Evolutionary conservation across 2,888 invertebrate genomes (phyloP).

Genomic region (Diogma glabrata): DNA sequence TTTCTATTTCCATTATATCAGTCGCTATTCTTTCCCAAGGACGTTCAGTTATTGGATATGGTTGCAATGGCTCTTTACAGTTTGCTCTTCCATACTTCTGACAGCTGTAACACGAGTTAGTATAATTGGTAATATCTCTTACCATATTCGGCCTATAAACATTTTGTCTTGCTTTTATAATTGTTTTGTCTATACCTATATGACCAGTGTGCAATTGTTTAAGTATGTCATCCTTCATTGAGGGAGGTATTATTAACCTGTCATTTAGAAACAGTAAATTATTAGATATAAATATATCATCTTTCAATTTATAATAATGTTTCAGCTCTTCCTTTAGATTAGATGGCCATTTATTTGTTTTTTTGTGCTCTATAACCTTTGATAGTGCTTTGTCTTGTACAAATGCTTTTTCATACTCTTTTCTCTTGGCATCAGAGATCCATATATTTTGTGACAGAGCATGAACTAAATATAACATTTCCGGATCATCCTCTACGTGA

Average conservation of each 20-base stretch:
- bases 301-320: conserved; percentile 11
- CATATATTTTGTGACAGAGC: not conserved
- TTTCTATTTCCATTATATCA: not conserved
- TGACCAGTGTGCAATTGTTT: conserved; percentile 9
- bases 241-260: not conserved
- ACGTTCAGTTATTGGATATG: not conserved
- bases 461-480: not conserved
- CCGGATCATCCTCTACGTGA: not conserved
- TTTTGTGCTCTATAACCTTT: not conserved
- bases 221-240: not conserved
- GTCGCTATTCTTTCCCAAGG: conserved; percentile 2
- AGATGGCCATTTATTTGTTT: not conserved
- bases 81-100: not conserved
- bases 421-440: not conserved
- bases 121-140: not conserved
- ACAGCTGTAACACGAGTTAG: not conserved
- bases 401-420: not conserved
- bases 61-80: not conserved
- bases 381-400: not conserved
- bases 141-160: conserved; percentile 10
- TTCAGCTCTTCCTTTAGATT: not conserved
- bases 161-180: not conserved
- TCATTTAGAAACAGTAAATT: conserved; percentile 3
- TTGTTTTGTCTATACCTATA: conserved; percentile 9
- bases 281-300: not conserved